phyloP scores from a whole-genome alignment of 2,888 invertebrate species.

The Caenorhabditis japonica region DNA sequence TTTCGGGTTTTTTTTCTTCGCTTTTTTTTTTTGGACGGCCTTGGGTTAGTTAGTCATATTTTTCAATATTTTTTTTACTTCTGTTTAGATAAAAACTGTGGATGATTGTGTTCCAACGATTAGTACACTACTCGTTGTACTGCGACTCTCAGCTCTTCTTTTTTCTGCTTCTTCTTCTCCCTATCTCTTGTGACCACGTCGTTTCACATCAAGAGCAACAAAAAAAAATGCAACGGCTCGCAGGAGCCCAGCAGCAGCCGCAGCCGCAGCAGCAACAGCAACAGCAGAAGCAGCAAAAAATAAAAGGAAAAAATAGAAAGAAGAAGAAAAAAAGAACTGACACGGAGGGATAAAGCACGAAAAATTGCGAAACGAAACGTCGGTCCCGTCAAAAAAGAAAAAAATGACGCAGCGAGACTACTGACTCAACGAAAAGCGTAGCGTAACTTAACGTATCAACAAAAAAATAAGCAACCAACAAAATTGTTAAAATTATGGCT shows the following conservation, averaged over 20 bases:
- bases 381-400: slow-evolving; percentile 28
- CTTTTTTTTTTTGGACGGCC: too few relatives aligned
- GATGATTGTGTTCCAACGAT: slow-evolving; percentile 52
- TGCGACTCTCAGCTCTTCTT: slow-evolving; percentile 44
- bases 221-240: slow-evolving; percentile 18
- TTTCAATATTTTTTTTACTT: slow-evolving; percentile 17
- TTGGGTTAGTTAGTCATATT: too few relatives aligned
- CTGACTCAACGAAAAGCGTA: slow-evolving; percentile 10
- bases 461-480: slow-evolving; percentile 21
- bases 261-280: too few relatives aligned
- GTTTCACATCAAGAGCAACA: slow-evolving; percentile 49
- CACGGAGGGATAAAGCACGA: slow-evolving; percentile 38
- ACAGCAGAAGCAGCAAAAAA: slow-evolving; percentile 26
- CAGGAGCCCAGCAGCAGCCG: slow-evolving; percentile 21
- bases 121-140: slow-evolving; percentile 54
- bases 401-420: slow-evolving; percentile 8
- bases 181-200: slow-evolving; percentile 51
- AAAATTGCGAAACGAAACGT: slow-evolving; percentile 48
- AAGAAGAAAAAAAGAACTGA: slow-evolving; percentile 40
- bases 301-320: slow-evolving; percentile 7
- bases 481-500: too few relatives aligned
- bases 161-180: slow-evolving; percentile 23
- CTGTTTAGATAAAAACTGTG: slow-evolving; percentile 40
- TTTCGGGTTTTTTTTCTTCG: too few relatives aligned
- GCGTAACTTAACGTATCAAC: slow-evolving; percentile 6